Conservation (phyloP, 2,797 vertebrate genomes). For the Epinephelus awoara region DNA sequence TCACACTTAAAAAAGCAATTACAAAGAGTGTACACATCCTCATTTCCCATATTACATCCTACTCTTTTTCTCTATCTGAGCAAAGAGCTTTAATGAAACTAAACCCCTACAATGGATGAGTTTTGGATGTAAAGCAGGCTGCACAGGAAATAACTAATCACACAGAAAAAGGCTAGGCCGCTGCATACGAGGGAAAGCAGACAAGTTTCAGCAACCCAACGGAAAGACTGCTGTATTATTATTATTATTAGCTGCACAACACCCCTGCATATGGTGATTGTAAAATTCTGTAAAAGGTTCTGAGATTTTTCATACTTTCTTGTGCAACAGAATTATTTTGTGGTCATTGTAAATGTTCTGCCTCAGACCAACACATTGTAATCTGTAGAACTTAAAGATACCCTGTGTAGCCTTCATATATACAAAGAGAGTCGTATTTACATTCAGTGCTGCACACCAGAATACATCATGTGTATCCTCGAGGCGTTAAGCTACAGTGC, state of each 20-base stretch:
- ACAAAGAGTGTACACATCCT: conserved; percentile 48
- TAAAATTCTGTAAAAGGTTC: not conserved
- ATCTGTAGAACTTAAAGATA: no score
- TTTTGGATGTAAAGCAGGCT: conserved; percentile 20
- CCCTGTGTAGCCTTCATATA: no score
- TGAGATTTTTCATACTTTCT: not conserved
- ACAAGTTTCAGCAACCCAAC: not conserved
- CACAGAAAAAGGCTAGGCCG: not conserved
- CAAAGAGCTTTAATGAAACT: conserved; percentile 52
- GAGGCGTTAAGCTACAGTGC: no score
- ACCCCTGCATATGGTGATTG: no score
- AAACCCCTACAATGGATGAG: conserved; percentile 30
- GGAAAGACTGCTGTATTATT: not conserved
- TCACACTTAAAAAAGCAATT: conserved; percentile 74
- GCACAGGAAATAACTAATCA: conserved; percentile 35
- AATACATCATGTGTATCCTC: no score
- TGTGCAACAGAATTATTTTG: not conserved
- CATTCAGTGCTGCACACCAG: no score
- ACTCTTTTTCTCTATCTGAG: conserved; percentile 21
- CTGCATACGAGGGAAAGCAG: not conserved
- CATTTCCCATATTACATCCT: conserved; percentile 50
- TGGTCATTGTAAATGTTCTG: no score
- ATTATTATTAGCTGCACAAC: not conserved
- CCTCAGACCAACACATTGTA: no score
- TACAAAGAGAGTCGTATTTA: no score